phyloP scores from a whole-genome alignment of 1,140 invertebrate species.

The Chironomus tepperi region DNA sequence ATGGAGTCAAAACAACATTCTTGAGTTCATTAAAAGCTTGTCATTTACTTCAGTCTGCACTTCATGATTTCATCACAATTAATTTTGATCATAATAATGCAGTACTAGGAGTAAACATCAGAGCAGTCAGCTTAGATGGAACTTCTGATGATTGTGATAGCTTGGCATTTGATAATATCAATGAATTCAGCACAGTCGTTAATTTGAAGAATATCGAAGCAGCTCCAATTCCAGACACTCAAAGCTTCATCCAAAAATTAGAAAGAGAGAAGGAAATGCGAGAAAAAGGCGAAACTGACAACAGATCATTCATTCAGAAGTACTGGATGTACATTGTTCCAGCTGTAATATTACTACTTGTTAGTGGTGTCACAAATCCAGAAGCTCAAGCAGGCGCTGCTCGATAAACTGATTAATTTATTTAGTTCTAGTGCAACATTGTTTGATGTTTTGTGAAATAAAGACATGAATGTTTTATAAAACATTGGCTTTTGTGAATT shows the following conservation, averaged over 20 bases:
- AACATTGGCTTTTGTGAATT: too few relatives aligned
- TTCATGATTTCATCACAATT: conserved; percentile 62
- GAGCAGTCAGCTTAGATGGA: conserved; percentile 42
- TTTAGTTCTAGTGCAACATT: too few relatives aligned
- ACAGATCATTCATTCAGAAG: conserved; percentile 91
- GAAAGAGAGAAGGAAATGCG: conserved; percentile 83
- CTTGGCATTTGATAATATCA: conserved; percentile 39
- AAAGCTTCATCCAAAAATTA: conserved; percentile 83
- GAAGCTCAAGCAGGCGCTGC: conserved; percentile 48
- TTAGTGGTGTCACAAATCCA: conserved; percentile 74
- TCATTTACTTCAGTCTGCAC: conserved; percentile 49
- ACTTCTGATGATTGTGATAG: conserved; percentile 39
- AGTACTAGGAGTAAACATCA: conserved; percentile 55
- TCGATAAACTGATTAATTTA: conserved; percentile 25
- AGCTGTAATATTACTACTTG: conserved; percentile 71
- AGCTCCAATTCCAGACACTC: conserved; percentile 80
- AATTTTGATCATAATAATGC: conserved; percentile 62
- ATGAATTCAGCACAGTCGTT: conserved; percentile 62
- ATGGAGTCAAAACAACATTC: conserved; percentile 56
- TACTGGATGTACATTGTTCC: conserved; percentile 97
- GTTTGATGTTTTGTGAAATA: too few relatives aligned
- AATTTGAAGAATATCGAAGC: conserved; percentile 59
- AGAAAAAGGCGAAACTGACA: conserved; percentile 83
- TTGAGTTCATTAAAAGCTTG: conserved; percentile 72
- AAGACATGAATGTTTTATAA: too few relatives aligned